Base-by-base conservation (phyloP, 1,140 invertebrate species). In the Drosophila sulfurigaster region DNA sequence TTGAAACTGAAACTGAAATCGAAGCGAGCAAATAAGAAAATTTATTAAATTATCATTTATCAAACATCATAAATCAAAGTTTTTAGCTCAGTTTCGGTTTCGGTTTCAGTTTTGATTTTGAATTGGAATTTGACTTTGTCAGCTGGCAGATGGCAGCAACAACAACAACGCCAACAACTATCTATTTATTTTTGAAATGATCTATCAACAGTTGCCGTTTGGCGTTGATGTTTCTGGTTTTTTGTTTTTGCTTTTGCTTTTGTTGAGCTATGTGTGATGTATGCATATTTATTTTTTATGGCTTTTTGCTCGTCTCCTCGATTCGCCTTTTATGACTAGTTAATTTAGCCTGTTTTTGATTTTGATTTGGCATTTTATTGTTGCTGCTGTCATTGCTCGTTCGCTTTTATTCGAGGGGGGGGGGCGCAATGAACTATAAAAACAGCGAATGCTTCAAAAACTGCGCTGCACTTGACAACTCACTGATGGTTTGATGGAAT, bases 31-130 rank as follows among this genome's bases (percentile, higher is more conserved):
- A 86, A 82, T 81, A 87, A 73, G 85, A 78, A 83, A 85, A 85
- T 89, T 88, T 89, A 88, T 88, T 88, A 88, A 88, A 88, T 88
- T 81, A 85, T 85, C 85, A 88, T 88, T 88, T 88, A 88, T 89
- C 85, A 89, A 89, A 89, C 67, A 81, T 79, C 85, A 88, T 88
- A 89, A 88, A 88, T 88, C 85, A 88, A 80, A 77, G 73, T 66
- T 77, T 63, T 54, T 46, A 52, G 45, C 30, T 65, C 7, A 43
- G 58, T 56, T 58, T 56, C 52, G 45, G 52, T 70, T 65, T 76
- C 68, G 54, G 67, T 72, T 69, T 78, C 58, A 64, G 30, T 59
- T 67, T 65, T 70, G 72, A 69, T 35, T 69, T 75, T 48, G 70
- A 63, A 52, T 56, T 66, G 49, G 73, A 69, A 43, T 69, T 75